phyloP scores from a whole-genome alignment of 2,888 invertebrate genomes.

The Rhorus exstirpatorius region DNA sequence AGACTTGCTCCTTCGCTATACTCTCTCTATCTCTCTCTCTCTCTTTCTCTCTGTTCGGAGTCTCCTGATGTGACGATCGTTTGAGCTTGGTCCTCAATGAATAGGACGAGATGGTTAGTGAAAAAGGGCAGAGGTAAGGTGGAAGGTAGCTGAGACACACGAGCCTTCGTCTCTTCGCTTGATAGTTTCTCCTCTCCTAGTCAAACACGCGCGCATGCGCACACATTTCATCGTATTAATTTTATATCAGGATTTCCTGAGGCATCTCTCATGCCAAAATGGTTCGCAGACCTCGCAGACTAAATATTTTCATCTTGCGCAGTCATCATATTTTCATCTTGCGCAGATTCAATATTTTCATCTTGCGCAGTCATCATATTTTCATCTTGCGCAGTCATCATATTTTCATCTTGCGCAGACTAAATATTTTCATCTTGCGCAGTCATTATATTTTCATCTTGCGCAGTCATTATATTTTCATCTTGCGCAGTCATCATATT shows the following conservation, averaged over 20 bases:
- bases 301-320: too few relatives aligned
- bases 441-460: too few relatives aligned
- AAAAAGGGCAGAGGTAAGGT: not conserved
- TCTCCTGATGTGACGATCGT: slow-evolving; percentile 43
- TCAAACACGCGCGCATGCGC: slow-evolving; percentile 17
- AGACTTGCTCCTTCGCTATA: slow-evolving; percentile 34
- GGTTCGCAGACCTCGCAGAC: not conserved
- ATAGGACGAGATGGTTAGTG: not conserved
- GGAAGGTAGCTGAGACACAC: slow-evolving; percentile 38
- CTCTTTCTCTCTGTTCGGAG: slow-evolving; percentile 22
- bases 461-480: too few relatives aligned
- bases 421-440: too few relatives aligned
- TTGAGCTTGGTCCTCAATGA: slow-evolving; percentile 19
- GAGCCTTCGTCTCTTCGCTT: slow-evolving; percentile 35
- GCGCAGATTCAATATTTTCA: too few relatives aligned
- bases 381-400: too few relatives aligned
- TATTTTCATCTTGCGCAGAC: too few relatives aligned
- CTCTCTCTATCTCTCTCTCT: slow-evolving; percentile 5
- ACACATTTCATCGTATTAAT: slow-evolving; percentile 63
- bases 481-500: too few relatives aligned
- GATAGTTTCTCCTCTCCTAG: not conserved
- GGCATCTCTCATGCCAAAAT: slow-evolving; percentile 1
- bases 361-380: too few relatives aligned
- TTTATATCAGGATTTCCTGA: slow-evolving; percentile 45
- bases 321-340: too few relatives aligned